Base-by-base conservation (phyloP, 2,797 vertebrate genomes). In the Rhadinocentrus ornatus region DNA sequence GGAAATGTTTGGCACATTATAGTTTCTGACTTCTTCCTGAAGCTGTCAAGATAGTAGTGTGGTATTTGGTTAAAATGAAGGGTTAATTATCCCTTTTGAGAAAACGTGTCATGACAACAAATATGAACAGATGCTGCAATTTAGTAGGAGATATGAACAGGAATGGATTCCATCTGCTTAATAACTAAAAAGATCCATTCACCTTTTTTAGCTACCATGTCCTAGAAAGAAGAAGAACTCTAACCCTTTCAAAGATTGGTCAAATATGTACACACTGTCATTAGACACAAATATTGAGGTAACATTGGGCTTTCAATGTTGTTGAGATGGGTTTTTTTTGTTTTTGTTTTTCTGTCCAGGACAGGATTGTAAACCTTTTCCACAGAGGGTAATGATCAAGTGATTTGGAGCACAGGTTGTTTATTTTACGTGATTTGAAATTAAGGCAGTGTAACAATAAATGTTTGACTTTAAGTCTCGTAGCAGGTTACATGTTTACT, bases 21-120 rank as follows among this genome's bases (percentile, higher is more conserved):
- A 24, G 4, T 11, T 63, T 74, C 60, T 60, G 75, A 77, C 75
- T 78, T 35, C 26, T 44, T 57, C 77, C 31, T 35, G n/a, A 70
- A 75, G 54, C 68, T 77, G 67, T 62, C 67, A 66, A 66, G 77
- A 72, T 78, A 69, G 65, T 37, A 74, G 66, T 57, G 61, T 46
- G 41, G 70, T 65, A 60, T 57, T 69, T 11, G 57, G 59, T 73
- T 60, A 50, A 63, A 18, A 68, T 32, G 31, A 66, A 75, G 52
- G 69, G 69, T 37, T 78, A 77, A 81, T 20, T 6, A 20, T 44
- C 41, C 41, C 0, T 44, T 44, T 20, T 44, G 18, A 44, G 16
- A 6, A 44, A 18, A 44, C 20, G 41, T 73, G 54, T 73, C 24
- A 8, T 24, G 64, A 46, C 44, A 58, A 54, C 55, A 58, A 56